These are phyloP conservation scores for Prenolepis imparis DNA, from an alignment of 2,888 invertebrate species.

Conservation along the genomic window DNA sequence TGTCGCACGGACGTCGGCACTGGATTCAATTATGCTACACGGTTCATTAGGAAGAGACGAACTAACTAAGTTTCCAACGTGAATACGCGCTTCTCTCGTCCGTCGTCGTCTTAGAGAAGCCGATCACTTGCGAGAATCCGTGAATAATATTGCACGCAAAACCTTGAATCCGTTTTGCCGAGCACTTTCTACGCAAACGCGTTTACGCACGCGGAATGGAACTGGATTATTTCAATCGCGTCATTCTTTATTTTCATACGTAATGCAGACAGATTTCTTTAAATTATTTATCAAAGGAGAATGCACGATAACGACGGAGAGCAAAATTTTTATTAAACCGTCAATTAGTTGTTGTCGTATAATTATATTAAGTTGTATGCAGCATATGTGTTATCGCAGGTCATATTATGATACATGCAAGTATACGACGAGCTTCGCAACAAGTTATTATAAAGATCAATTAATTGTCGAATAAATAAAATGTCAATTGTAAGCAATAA, in stretches of 20 bases:
- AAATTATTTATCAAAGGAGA: not conserved
- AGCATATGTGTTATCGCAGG: not conserved
- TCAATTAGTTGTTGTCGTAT: not conserved
- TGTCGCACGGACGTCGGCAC: slow-evolving; percentile 41
- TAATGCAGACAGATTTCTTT: slow-evolving; percentile 24
- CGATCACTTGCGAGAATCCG: slow-evolving; percentile 28
- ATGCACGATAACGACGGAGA: not conserved
- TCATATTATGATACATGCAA: not conserved
- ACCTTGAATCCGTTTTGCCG: slow-evolving; percentile 45
- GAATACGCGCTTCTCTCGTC: slow-evolving; percentile 59
- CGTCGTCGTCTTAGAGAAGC: slow-evolving; percentile 28
- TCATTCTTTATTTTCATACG: slow-evolving; percentile 2
- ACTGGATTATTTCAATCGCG: slow-evolving; percentile 30
- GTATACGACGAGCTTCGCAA: not conserved
- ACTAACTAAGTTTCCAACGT: slow-evolving; percentile 65
- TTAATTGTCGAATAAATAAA: slow-evolving; percentile 20
- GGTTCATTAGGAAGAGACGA: slow-evolving; percentile 62
- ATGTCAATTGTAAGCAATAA: no score
- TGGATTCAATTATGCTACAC: slow-evolving; percentile 61
- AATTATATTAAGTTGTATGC: not conserved
- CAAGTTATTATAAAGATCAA: slow-evolving; percentile 23
- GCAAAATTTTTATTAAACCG: not conserved
- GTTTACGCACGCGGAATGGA: slow-evolving; percentile 25
- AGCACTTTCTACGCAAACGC: slow-evolving; percentile 43
- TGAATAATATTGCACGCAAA: slow-evolving; percentile 44